phyloP scores from a whole-genome alignment of 2,113 vertebrate species.

The Chunga burmeisteri region DNA sequence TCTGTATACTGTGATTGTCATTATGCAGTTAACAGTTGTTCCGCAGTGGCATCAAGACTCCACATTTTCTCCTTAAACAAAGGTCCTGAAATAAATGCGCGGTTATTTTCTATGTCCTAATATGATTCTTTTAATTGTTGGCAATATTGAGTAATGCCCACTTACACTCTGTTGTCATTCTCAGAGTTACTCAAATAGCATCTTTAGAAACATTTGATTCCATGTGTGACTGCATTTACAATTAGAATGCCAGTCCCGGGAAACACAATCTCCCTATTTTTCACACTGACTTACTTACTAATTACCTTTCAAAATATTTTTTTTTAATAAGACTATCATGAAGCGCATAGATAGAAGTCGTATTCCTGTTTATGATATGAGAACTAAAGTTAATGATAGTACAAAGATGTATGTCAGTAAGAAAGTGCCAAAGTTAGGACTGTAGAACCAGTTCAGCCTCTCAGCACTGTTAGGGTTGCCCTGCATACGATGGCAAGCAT shows the following conservation, averaged over 20 bases:
- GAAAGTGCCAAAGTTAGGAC: background rate
- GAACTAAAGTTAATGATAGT: background rate
- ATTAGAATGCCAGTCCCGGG: background rate
- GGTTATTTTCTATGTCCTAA: background rate
- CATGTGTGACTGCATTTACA: background rate
- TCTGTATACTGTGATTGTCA: background rate
- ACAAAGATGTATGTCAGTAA: background rate
- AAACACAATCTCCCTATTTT: background rate
- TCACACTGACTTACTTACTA: background rate
- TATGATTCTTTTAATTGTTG: background rate
- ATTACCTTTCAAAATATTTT: background rate
- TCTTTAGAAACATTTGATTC: slow-evolving; percentile 23
- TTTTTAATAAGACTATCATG: background rate
- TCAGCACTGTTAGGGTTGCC: background rate
- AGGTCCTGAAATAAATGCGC: background rate
- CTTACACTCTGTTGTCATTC: background rate
- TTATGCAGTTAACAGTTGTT: background rate
- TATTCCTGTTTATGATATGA: background rate
- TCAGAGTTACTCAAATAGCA: background rate
- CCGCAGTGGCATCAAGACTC: background rate
- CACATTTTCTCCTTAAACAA: background rate
- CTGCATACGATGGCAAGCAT: background rate
- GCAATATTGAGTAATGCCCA: background rate
- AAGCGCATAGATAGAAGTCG: background rate
- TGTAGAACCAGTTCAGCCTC: background rate